Evolutionary conservation across 2,113 vertebrate species (phyloP).

Genomic region (Sus scrofa): T2T-Sscrofa CM000826.6:128836001-128836500

Average conservation of each 20-base stretch:
- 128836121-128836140: neutral
- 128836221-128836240: neutral
- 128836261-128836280: neutral
- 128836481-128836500: neutral
- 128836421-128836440: neutral
- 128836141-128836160: slow-evolving; percentile 12
- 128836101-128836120: neutral
- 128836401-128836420: neutral
- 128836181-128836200: neutral
- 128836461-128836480: neutral
- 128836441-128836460: neutral
- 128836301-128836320: neutral
- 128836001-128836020: neutral
- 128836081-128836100: neutral
- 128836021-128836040: neutral
- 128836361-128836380: neutral
- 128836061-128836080: neutral
- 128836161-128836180: neutral
- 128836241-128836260: slow-evolving; percentile 14
- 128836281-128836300: neutral
- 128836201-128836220: neutral
- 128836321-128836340: neutral
- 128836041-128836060: neutral
- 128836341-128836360: neutral
- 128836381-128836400: neutral